phyloP scores from a whole-genome alignment of 2,113 vertebrate species.

The Apodemus sylvaticus region DNA sequence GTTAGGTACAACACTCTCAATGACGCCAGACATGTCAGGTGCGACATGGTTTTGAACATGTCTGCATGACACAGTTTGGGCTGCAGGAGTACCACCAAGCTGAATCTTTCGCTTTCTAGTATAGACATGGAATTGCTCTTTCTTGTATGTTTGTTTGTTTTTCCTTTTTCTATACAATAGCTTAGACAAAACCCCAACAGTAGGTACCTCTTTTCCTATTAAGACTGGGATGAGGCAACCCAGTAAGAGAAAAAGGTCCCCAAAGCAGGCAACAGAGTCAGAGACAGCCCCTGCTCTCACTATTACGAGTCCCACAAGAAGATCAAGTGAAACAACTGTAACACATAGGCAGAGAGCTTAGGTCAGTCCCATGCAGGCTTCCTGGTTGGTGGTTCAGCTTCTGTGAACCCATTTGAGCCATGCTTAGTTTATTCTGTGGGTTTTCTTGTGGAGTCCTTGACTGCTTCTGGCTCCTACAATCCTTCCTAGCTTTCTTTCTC shows the following conservation, averaged over 20 bases:
- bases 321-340: neutral
- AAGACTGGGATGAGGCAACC: neutral
- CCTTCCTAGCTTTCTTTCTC: neutral
- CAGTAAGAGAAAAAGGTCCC: neutral
- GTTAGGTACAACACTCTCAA: too few species aligned
- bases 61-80: too few species aligned
- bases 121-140: too few species aligned
- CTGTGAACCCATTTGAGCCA: neutral
- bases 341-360: neutral
- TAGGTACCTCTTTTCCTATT: neutral
- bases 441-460: neutral
- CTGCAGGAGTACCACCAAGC: too few species aligned
- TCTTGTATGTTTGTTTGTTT: too few species aligned
- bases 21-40: too few species aligned
- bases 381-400: neutral
- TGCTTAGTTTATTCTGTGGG: neutral
- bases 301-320: neutral
- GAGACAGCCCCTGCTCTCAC: neutral
- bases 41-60: too few species aligned
- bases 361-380: neutral
- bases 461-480: neutral
- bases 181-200: too few species aligned
- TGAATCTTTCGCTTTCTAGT: too few species aligned
- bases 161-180: too few species aligned
- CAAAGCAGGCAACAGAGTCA: neutral